Percentiles rank a stretch among this genome's conserved stretches.
Conservation (phyloP, 2,888 invertebrate genomes). For the Dorcus hopei region DNA sequence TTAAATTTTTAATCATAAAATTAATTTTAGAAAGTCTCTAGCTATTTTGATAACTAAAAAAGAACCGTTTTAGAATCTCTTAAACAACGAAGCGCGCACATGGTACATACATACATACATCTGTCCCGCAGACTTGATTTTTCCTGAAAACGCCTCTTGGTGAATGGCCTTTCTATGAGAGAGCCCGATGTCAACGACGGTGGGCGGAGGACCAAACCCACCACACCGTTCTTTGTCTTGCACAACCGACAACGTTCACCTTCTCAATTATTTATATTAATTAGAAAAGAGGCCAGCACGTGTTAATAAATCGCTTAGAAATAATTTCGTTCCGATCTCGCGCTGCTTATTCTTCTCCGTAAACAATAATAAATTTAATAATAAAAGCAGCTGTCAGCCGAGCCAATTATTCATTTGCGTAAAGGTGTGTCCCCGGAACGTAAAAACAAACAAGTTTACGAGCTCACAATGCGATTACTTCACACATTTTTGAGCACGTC, state of each 20-base stretch:
- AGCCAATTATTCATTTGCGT: not conserved
- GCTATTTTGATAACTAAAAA: no score
- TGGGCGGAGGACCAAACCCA: conserved; percentile 29
- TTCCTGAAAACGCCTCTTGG: conserved; percentile 25
- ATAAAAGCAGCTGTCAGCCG: not conserved
- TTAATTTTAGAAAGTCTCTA: no score
- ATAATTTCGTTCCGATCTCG: not conserved
- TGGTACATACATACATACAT: conserved; percentile 19
- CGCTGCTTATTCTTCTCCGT: not conserved
- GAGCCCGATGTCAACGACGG: conserved; percentile 29
- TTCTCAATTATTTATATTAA: conserved; percentile 20
- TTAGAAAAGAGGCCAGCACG: conserved; percentile 22
- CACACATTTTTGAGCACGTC: conserved; percentile 29
- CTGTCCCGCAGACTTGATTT: conserved; percentile 25
- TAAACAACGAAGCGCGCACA: conserved; percentile 12
- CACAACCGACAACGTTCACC: conserved; percentile 13
- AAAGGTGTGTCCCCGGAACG: not conserved
- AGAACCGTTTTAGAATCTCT: conserved; percentile 9
- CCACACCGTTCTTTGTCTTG: conserved; percentile 23
- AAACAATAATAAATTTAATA: conserved; percentile 7
- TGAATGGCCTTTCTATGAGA: conserved; percentile 26
- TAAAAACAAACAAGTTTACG: not conserved
- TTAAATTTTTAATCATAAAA: no score
- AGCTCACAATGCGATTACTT: conserved; percentile 27
- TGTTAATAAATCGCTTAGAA: conserved; percentile 8